These are phyloP conservation scores for Drosophila pachea DNA, from an alignment of 1,140 invertebrate species.

Conservation along the genomic window DNA sequence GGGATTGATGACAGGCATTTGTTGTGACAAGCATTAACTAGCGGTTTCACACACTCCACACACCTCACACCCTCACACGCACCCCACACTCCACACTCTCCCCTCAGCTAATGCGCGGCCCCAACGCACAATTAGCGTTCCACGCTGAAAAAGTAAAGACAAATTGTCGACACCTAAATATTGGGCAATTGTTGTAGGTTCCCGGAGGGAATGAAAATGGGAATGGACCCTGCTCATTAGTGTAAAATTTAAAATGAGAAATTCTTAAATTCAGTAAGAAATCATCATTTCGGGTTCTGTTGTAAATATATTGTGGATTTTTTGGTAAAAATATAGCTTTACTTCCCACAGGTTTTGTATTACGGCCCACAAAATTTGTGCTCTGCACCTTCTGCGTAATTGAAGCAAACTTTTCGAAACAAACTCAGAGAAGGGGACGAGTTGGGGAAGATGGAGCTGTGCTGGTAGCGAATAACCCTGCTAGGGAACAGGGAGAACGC, in stretches of 20 bases:
- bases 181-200: conserved; percentile 13
- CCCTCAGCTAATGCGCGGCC: conserved; percentile 4
- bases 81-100: conserved; percentile 26
- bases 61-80: conserved; percentile 34
- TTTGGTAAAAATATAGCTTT: conserved; percentile 59
- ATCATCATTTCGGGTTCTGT: conserved; percentile 17
- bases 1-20: conserved; percentile 71
- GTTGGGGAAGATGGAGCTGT: not conserved
- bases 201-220: conserved; percentile 8
- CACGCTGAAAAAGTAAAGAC: conserved; percentile 38
- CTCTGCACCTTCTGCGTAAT: conserved; percentile 59
- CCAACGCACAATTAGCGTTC: conserved; percentile 50
- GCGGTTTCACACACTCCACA: conserved; percentile 61
- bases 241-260: conserved; percentile 60
- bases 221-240: not conserved
- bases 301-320: conserved; percentile 30
- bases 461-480: too few relatives aligned
- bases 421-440: not conserved
- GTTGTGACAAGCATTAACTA: conserved; percentile 74
- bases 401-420: conserved; percentile 44
- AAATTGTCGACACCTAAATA: conserved; percentile 65
- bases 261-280: conserved; percentile 65
- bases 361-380: conserved; percentile 49
- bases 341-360: conserved; percentile 73
- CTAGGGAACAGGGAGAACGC: conserved; percentile 21